phyloP scores from a whole-genome alignment of 2,113 vertebrate genomes.

The Centropus bengalensis region DNA sequence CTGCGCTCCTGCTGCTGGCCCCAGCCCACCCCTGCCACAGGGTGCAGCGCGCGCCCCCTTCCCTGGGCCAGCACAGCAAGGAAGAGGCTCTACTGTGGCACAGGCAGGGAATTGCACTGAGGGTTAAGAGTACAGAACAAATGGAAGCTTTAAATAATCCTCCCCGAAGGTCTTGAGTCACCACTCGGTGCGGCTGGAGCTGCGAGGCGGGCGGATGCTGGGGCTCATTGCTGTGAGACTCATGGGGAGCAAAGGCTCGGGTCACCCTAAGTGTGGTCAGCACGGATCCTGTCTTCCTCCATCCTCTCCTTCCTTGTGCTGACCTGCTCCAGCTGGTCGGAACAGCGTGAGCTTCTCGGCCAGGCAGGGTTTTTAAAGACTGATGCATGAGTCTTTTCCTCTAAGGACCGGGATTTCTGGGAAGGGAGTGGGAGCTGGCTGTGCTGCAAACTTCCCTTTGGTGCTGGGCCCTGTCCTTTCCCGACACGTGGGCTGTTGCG shows the following conservation, averaged over 20 bases:
- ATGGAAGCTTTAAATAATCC: background rate
- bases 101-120: background rate
- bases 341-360: background rate
- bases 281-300: too few relatives aligned
- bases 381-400: background rate
- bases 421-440: fast-evolving
- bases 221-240: background rate
- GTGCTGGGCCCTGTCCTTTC: background rate
- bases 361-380: background rate
- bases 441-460: background rate
- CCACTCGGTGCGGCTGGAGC: background rate
- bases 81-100: background rate
- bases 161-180: background rate
- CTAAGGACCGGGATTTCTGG: background rate
- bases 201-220: background rate
- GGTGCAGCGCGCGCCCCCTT: background rate
- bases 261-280: fast-evolving
- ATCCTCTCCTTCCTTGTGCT: background rate
- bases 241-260: background rate
- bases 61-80: background rate
- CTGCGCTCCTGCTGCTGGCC: background rate
- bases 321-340: background rate
- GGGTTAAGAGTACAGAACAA: background rate
- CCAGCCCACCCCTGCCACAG: slow-evolving; percentile 39
- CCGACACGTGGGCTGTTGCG: background rate